Evolutionary conservation across 2,888 invertebrate species (phyloP), one percentile per base, ranked within the genome.

Genomic region (Cordilura impudica): DNA sequence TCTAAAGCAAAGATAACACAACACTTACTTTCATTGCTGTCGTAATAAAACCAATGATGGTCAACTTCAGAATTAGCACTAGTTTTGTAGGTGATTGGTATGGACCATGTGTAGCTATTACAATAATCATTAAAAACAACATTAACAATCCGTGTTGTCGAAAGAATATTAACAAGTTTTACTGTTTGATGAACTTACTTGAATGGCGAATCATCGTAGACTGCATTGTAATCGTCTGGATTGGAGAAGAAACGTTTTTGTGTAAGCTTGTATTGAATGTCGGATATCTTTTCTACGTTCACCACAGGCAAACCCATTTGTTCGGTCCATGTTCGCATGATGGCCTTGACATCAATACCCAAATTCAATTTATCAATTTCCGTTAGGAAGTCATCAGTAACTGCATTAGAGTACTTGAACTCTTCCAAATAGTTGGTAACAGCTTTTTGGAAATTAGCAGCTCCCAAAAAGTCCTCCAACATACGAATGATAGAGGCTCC

Each of bases 241-340:
- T 96, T 94, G 10, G 93, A 91, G 43, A 97, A 91, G 89, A 96
- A 97, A 81, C 96, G 91, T 61, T 92, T 91, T 87, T 97, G 97
- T 0, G 92, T 93, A n/a, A 97, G 89, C n/a, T 90, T 90, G 82
- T 92, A 94, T n/a, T 90, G 90, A 31, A 91, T 90, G n/a, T 87
- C 90, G 77, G 85, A 88, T 2, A 90, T 87, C 71, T 90, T 90
- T 2, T 87, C 86, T 4, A 95, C 93, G 7, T 90, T 91, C 14
- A 98, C 90, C 0, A 97, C 91, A 0, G 97, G 97, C 85, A 94
- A 95, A 0, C 97, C 97, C 94, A 94, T 96, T 90, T 97, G 97
- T 45, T 93, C 91, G 0, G 96, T 97, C 95, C 97, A 98, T 0
- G 97, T 96, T 82, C 94, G 93, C 95, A 97, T 95, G 76, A 96